Base-by-base conservation (phyloP, 1,140 invertebrate genomes). In the Geopemphigus sp. region DNA sequence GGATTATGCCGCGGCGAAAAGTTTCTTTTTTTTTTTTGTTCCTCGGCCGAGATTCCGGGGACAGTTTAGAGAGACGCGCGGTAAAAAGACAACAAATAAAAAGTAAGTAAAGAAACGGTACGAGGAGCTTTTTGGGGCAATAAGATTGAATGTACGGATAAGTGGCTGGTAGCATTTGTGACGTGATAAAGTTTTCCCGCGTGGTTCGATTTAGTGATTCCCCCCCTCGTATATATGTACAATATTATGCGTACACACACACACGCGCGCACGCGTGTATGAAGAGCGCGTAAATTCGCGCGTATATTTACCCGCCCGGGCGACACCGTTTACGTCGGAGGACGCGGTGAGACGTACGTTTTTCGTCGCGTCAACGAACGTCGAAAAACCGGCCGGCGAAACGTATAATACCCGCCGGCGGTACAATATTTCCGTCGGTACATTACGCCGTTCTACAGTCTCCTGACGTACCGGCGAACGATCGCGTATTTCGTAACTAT, bases 141-240 rank as follows among this genome's bases (percentile, higher is more conserved):
- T 76, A 76, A 59, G 73, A 76, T 76, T 76, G 73, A 19, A 26
- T 45, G 54, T 59, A n/a, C 22, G 53, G 73, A 76, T 76, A 76
- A 76, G 56, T 59, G 54, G 70, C 29, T 24, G 29, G 53, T 45
- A n/a, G 29, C 73, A 22, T 76, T 76, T 57, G 73, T 76, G 54
- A 76, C 73, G 73, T 59, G 73, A 76, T 76, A 76, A 57, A 76
- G 73, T 76, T 76, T 76, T 59, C 32, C 73, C 54, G 54, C 73
- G 32, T 50, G 39, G 45, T 57, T 45, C 54, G 54, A 59, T 59
- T 76, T 24, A 76, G 73, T 76, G 73, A 76, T 76, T 76, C 53
- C 8, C 10, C 12, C 10, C 17, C 5, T 39, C n/a, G 50, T 19
- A 73, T 73, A 56, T 32, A 56, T 73, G n/a, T n/a, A n/a, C n/a